A percentile compares a stretch with the other conserved stretches of the same genome.
Evolutionary conservation across 2,113 vertebrate species (phyloP).

Genomic region (Menura novaehollandiae): DNA sequence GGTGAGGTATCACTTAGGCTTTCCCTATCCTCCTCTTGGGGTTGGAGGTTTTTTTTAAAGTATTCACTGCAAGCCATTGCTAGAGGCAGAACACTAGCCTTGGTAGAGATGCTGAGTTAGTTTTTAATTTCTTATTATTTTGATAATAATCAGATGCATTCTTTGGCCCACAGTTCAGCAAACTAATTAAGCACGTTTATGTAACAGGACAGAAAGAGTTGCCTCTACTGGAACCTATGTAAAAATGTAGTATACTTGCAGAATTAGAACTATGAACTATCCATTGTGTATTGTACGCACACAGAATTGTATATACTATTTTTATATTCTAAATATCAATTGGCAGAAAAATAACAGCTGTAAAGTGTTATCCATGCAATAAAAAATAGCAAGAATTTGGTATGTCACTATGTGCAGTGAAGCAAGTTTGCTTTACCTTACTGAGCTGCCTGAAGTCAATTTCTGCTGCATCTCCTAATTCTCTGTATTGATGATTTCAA

Average conservation of each 20-base stretch:
- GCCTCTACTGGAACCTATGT: background rate
- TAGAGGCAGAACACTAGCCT: background rate
- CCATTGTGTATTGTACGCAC: background rate
- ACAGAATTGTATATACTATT: background rate
- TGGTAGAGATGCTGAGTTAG: background rate
- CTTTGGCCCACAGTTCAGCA: background rate
- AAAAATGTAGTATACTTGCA: background rate
- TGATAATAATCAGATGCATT: background rate
- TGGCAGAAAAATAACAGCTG: background rate
- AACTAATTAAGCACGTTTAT: background rate
- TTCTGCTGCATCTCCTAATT: background rate
- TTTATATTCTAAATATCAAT: slow-evolving; percentile 17
- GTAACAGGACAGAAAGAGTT: background rate
- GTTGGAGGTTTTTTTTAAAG: background rate
- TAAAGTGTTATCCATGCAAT: background rate
- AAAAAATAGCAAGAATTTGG: background rate
- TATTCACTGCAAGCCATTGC: background rate
- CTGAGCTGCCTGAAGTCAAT: background rate
- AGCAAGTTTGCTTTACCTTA: background rate
- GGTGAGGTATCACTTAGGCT: background rate
- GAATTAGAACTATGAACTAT: background rate
- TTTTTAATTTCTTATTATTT: background rate
- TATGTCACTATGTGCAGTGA: background rate
- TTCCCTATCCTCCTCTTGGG: background rate
- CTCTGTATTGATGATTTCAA: background rate